A percentile compares a stretch with the other conserved stretches of the same genome.
These are phyloP conservation scores for Alectoris magna DNA, from an alignment of 2,797 vertebrate species.

Conservation along the genomic window DNA sequence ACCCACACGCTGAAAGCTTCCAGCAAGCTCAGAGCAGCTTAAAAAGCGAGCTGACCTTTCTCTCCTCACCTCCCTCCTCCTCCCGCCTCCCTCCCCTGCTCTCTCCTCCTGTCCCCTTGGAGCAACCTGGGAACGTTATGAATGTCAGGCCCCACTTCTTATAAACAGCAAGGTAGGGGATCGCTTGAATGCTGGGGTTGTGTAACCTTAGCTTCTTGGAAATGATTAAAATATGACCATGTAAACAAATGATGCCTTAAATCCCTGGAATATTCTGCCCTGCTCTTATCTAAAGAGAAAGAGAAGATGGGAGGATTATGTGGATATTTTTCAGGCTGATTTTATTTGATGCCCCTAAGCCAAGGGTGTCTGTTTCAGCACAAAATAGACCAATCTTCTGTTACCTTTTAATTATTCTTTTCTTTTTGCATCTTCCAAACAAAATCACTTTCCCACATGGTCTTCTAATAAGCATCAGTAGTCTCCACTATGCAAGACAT, in stretches of 20 bases:
- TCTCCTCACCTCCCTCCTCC: slow-evolving; percentile 51
- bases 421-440: slow-evolving; percentile 3
- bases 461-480: not conserved
- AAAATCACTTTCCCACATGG: slow-evolving; percentile 1
- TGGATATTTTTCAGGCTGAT: slow-evolving; percentile 54
- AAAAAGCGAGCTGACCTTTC: slow-evolving; percentile 74
- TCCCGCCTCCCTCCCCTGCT: slow-evolving; percentile 6
- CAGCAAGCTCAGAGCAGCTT: slow-evolving; percentile 75
- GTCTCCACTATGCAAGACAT: not conserved
- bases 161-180: slow-evolving; percentile 72
- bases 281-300: slow-evolving; percentile 63
- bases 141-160: slow-evolving; percentile 57
- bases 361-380: slow-evolving; percentile 13
- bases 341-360: slow-evolving; percentile 50
- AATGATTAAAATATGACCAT: slow-evolving; percentile 82
- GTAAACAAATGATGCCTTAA: slow-evolving; percentile 69
- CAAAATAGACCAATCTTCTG: not conserved
- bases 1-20: slow-evolving; percentile 81
- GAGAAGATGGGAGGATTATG: slow-evolving; percentile 44
- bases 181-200: slow-evolving; percentile 54
- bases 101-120: slow-evolving; percentile 38
- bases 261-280: slow-evolving; percentile 50
- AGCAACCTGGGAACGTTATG: slow-evolving; percentile 25
- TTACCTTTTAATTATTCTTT: slow-evolving; percentile 42
- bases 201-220: slow-evolving; percentile 87